A percentile compares a stretch with the other conserved stretches of the same genome.
These are phyloP conservation scores for Hyperoodon ampullatus DNA, from an alignment of 2,113 vertebrate genomes.

Conservation along the genomic window DNA sequence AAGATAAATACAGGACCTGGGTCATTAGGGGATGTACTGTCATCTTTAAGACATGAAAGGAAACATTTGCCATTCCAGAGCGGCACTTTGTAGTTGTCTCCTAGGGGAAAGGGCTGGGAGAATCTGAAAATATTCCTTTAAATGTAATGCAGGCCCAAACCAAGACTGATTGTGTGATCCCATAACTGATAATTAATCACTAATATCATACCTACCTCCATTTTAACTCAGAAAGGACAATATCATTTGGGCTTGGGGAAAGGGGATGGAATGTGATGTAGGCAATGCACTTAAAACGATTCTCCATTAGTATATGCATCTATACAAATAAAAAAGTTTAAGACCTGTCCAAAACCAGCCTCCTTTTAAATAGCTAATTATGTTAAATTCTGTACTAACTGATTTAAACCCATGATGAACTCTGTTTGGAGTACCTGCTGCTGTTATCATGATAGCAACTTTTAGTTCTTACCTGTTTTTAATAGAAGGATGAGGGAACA, in stretches of 20 bases:
- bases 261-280: not conserved
- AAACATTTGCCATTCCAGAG: not conserved
- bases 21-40: not conserved
- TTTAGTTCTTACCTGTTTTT: not conserved
- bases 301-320: not conserved
- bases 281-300: not conserved
- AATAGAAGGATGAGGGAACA: not conserved
- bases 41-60: not conserved
- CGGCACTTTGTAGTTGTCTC: not conserved
- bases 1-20: not conserved
- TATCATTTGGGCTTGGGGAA: not conserved
- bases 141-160: not conserved
- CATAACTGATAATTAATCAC: not conserved
- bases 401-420: not conserved
- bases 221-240: not conserved
- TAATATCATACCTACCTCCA: not conserved
- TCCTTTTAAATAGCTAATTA: not conserved
- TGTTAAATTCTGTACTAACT: not conserved
- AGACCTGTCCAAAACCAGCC: not conserved
- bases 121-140: not conserved
- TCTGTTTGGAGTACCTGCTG: not conserved
- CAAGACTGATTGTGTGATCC: not conserved
- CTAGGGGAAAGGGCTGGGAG: not conserved
- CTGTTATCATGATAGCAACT: not conserved
- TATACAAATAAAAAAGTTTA: not conserved